These are phyloP conservation scores for Typhlomys cinereus DNA, from an alignment of 2,113 vertebrate species.

Conservation along the genomic window DNA sequence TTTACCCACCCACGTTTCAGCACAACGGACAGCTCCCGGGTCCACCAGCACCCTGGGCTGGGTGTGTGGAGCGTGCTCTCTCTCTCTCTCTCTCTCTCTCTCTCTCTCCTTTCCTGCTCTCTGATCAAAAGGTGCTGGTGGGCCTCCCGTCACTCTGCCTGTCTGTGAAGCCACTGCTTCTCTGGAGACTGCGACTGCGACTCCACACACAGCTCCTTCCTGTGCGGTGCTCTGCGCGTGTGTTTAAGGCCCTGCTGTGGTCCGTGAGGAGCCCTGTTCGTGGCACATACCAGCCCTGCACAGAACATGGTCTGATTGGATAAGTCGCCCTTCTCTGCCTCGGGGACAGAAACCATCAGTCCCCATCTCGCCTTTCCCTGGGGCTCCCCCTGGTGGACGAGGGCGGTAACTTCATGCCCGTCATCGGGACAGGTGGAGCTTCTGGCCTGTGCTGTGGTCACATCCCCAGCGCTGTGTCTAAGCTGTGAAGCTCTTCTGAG, in stretches of 20 bases:
- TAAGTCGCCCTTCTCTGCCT: neutral
- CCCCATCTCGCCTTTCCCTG: neutral
- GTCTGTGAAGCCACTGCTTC: neutral
- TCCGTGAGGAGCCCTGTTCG: neutral
- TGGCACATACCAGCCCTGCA: too few species aligned
- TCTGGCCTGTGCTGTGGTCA: neutral
- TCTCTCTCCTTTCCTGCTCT: rapidly evolving
- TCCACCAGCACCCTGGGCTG: neutral
- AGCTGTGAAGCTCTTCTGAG: too few species aligned
- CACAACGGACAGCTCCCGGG: neutral
- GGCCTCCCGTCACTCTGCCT: neutral
- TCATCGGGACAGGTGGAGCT: rapidly evolving
- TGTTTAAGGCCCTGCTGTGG: rapidly evolving
- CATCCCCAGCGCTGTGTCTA: neutral
- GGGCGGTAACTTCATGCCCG: neutral
- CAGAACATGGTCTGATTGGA: neutral
- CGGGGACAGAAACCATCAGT: too few species aligned
- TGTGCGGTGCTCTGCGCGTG: neutral
- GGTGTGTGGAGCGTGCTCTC: too few species aligned
- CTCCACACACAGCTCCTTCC: neutral
- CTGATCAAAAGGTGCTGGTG: rapidly evolving
- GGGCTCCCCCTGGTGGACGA: conserved; percentile 86
- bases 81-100: neutral
- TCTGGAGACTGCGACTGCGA: neutral
- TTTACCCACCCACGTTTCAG: rapidly evolving